Base-by-base conservation (phyloP, 2,888 invertebrate species). In the Drosophila quasianomalipes region DNA sequence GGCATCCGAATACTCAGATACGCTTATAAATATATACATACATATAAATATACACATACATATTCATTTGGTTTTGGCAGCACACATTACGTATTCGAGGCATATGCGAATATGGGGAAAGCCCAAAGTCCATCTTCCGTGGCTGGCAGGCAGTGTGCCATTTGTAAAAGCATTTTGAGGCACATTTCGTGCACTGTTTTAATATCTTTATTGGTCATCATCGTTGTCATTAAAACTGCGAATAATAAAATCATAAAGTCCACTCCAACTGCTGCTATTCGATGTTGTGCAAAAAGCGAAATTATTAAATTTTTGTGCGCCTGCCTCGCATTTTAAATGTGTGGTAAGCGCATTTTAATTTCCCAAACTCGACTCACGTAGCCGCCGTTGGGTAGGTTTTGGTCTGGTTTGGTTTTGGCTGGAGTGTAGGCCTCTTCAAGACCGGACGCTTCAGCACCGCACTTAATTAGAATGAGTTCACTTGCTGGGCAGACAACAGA, bases 161-260 rank as follows among this genome's bases (percentile, higher is more conserved):
- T 84, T 85, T 86, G 85, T 81, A 80, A 87, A 83, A 81, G 70
- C 82, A 84, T 90, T 90, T 87, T 82, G 83, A 76, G 79, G 82
- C 85, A 89, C 80, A 82, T 82, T 87, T 91, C 83, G 87, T 90
- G 81, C 76, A 80, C 77, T 76, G 83, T 83, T 85, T 89, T 91
- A 89, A 91, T 91, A 91, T 91, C 91, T 91, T 91, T 89, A 91
- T 90, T 91, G 91, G 87, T 79, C 89, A 91, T 91, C 91, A 85
- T 87, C 74, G 77, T 81, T 74, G 85, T 82, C 87, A 85, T 87
- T 87, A 87, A 89, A 87, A 89, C 81, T 70, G 81, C 79, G 82
- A 83, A 87, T 85, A 88, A 88, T 85, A 88, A 88, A 87, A 87
- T 82, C 87, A 87, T 89, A 89, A 83, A 84, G 72, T 57, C 57